Base-by-base conservation (phyloP, 35 echinoderm and acorn worm species). In the Anneissia japonica region DNA sequence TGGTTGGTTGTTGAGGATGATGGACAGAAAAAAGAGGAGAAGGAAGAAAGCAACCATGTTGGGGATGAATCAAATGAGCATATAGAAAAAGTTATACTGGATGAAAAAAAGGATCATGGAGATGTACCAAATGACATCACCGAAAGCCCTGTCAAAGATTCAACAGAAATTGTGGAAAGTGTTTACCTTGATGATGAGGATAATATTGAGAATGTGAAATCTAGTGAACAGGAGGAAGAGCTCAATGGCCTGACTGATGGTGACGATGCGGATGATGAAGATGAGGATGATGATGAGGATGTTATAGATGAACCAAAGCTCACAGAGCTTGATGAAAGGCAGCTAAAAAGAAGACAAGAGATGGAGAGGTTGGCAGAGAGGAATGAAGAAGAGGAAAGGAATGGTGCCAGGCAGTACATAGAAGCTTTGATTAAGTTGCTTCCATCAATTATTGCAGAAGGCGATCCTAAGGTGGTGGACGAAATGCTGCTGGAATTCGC, bases 361-460 rank as follows among this genome's bases (percentile, higher is more conserved):
- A 74, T 90, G 17, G 88, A 90, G 39, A 77, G 86, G 16, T 64
- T 79, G 33, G 76, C 37, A 38, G 76, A 87, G 64, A 74, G 87
- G 73, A 90, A 94, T 80, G 92, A 83, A 39, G 89, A 94, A 80
- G 83, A 79, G 23, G 96, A 99, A 81, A 88, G 80, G 17, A 76
- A 99, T 85, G 96, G 92, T 38, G 96, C 96, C 1, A 80, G 84
- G 38, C 92, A 99, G 39, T 99, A 89, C 76, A 83, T 92, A 0
- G 83, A 99, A n/a, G 86, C 84, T 0, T 51, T 99, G 82, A 83
- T 99, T 19, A 32, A 82, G 23, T 55, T 92, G 28, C 74, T 99
- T 13, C 96, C 96, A 19, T 46, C 79, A 37, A 78, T 99, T n/a
- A 81, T 99, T 31, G 64, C 35, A 23, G 79, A 94, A 75, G 77